Conservation (phyloP, 2,888 invertebrate species). For the Panzeria rudis region DNA sequence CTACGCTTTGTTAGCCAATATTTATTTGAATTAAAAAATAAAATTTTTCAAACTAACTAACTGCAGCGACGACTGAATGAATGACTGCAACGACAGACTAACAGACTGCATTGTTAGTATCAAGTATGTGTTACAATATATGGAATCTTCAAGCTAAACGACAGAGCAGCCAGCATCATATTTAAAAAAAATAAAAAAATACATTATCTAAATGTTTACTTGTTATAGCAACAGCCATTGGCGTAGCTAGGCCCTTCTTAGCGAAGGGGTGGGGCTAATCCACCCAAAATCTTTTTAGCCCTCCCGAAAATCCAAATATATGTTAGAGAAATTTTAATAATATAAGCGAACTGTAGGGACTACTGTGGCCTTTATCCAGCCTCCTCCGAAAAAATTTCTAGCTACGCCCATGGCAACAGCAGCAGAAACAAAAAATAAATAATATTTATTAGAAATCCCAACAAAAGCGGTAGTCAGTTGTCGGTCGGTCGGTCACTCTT, state of each 20-base stretch:
- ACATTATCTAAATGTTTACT: conserved; percentile 26
- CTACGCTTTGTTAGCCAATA: conserved; percentile 63
- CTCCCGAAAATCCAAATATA: no score
- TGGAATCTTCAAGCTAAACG: conserved; percentile 18
- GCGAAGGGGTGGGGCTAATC: no score
- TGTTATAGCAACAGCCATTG: conserved; percentile 7
- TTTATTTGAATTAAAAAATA: conserved; percentile 39
- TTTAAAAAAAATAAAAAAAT: conserved; percentile 38
- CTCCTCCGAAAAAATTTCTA: no score
- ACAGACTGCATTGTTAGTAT: conserved; percentile 4
- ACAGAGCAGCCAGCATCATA: conserved; percentile 23
- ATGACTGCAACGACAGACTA: neutral
- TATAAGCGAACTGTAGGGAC: no score
- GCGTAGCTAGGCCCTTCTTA: no score
- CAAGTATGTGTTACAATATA: conserved; percentile 21
- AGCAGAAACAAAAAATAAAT: neutral
- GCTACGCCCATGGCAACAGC: neutral
- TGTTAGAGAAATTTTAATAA: no score
- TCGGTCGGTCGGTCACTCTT: conserved; percentile 39
- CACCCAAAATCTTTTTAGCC: no score
- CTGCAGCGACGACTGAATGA: neutral
- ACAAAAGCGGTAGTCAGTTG: conserved; percentile 51
- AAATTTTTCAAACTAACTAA: conserved; percentile 1
- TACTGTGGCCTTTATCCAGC: no score
- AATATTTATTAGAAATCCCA: conserved; percentile 42